These are phyloP conservation scores for Kryphioiulus occultus DNA, from an alignment of 2,888 invertebrate genomes.

Conservation along the genomic window DNA sequence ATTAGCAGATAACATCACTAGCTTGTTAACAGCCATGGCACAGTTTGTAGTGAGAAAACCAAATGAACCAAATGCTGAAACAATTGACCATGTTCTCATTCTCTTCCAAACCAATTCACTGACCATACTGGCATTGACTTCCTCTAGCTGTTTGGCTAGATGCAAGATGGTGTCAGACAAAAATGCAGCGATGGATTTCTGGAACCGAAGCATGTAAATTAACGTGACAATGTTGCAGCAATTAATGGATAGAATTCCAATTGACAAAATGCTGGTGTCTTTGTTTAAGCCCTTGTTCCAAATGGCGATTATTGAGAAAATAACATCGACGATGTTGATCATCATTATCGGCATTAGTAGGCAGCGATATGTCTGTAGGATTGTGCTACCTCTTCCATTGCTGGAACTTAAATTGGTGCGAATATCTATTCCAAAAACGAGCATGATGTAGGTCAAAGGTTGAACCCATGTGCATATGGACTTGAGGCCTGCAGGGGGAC, in stretches of 20 bases:
- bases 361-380: neutral
- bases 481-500: neutral
- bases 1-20: neutral
- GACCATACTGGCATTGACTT: neutral
- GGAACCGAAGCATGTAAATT: neutral
- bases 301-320: neutral
- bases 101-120: neutral
- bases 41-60: neutral
- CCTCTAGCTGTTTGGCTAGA: neutral
- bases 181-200: neutral
- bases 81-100: neutral
- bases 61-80: neutral
- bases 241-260: neutral
- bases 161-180: neutral
- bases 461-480: neutral
- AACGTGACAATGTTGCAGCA: neutral
- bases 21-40: neutral
- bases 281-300: neutral
- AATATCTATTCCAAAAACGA: slow-evolving; percentile 2
- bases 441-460: neutral
- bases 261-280: neutral
- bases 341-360: neutral
- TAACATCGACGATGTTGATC: neutral
- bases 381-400: neutral
- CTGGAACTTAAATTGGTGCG: neutral